phyloP scores from a whole-genome alignment of 2,888 invertebrate species.

The Dryocosmus kuriphilus region DNA sequence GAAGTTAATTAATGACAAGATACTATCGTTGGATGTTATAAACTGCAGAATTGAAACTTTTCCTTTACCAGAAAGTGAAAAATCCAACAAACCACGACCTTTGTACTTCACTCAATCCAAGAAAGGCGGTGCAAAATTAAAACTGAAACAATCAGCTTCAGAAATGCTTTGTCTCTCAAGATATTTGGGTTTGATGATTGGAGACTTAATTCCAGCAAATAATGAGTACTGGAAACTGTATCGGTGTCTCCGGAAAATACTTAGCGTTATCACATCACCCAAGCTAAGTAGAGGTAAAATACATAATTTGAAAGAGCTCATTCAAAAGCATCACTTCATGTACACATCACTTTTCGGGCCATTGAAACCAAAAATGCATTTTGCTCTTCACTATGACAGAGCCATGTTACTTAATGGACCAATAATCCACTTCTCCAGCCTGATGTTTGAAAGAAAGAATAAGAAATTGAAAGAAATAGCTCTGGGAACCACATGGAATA shows the following conservation, averaged over 20 bases:
- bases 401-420: constrained; percentile 41
- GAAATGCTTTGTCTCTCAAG: constrained; percentile 45
- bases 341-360: constrained; percentile 43
- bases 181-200: constrained; percentile 50
- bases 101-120: constrained; percentile 35
- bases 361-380: constrained; percentile 49
- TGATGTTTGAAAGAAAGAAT: constrained; percentile 44
- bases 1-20: constrained; percentile 38
- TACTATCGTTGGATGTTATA: constrained; percentile 36
- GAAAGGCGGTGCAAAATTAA: constrained; percentile 6
- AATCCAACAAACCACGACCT: constrained; percentile 33
- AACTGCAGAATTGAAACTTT: constrained; percentile 42
- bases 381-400: constrained; percentile 40
- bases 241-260: constrained; percentile 43
- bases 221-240: constrained; percentile 48
- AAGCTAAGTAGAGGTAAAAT: constrained; percentile 42
- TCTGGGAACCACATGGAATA: constrained; percentile 35
- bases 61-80: constrained; percentile 29
- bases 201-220: constrained; percentile 35
- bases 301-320: constrained; percentile 28
- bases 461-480: constrained; percentile 44
- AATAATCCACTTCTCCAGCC: constrained; percentile 46
- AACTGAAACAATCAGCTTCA: constrained; percentile 48
- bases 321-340: constrained; percentile 41
- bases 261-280: constrained; percentile 44